Evolutionary conservation across 2,888 invertebrate genomes (phyloP).

Genomic region (Leptarthrus brevirostris): DNA sequence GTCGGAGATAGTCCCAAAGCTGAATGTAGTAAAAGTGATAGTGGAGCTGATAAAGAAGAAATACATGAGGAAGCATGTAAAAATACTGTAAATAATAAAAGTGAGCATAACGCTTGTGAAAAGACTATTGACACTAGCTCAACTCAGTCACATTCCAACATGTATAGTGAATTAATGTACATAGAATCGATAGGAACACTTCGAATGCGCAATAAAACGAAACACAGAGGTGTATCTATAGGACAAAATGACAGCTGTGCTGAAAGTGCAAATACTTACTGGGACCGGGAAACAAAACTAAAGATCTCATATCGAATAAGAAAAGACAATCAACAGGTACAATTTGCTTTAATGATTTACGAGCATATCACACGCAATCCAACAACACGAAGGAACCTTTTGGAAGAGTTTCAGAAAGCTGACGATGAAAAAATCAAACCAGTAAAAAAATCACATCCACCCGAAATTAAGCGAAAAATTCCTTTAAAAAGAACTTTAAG

Average conservation of each 20-base stretch:
- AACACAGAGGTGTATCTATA: constrained; percentile 49
- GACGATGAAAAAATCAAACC: constrained; percentile 1
- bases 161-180: constrained; percentile 50
- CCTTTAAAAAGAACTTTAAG: constrained; percentile 45
- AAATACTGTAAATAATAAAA: not conserved
- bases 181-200: constrained; percentile 52
- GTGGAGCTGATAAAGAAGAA: not conserved
- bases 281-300: constrained; percentile 58
- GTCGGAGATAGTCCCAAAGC: not conserved
- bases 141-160: not conserved
- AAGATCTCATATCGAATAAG: constrained; percentile 60
- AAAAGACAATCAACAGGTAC: constrained; percentile 58
- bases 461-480: constrained; percentile 33
- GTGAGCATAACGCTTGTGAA: not conserved
- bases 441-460: not conserved
- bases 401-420: constrained; percentile 57
- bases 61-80: not conserved
- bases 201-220: constrained; percentile 34
- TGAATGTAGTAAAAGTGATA: not conserved
- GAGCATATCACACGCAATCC: constrained; percentile 56
- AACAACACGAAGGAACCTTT: constrained; percentile 58
- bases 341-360: constrained; percentile 61
- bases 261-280: constrained; percentile 9
- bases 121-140: not conserved
- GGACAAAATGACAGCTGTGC: not conserved